These are phyloP conservation scores for Drepana falcataria DNA, from an alignment of 2,888 invertebrate genomes.

Conservation along the genomic window DNA sequence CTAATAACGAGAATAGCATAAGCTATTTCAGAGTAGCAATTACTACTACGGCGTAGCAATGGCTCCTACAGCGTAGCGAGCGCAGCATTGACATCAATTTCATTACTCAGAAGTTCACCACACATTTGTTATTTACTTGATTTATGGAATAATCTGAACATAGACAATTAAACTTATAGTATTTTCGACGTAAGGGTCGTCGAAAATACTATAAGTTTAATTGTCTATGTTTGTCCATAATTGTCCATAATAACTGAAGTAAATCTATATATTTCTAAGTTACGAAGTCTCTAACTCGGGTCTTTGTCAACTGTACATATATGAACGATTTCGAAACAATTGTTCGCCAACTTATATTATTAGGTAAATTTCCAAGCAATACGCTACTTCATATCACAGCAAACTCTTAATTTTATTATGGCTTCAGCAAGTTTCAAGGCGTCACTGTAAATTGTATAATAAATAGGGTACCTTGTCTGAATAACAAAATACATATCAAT, in stretches of 20 bases:
- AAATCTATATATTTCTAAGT: neutral
- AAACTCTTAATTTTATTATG: slow-evolving; percentile 20
- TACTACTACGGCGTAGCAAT: neutral
- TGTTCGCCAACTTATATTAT: slow-evolving; percentile 21
- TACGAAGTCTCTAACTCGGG: neutral
- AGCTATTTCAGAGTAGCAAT: neutral
- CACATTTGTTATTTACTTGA: too few relatives aligned
- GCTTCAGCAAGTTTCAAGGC: slow-evolving; percentile 10
- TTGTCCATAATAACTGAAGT: neutral
- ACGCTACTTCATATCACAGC: slow-evolving; percentile 12
- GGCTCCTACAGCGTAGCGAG: neutral
- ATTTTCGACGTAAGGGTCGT: too few relatives aligned
- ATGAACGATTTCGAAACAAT: slow-evolving; percentile 16
- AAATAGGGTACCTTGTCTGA: too few relatives aligned
- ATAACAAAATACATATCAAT: too few relatives aligned
- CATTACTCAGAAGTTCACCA: neutral
- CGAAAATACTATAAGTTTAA: too few relatives aligned
- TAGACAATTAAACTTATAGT: too few relatives aligned
- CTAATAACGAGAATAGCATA: neutral
- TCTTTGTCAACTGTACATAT: neutral
- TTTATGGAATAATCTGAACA: too few relatives aligned
- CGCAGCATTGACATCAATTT: neutral
- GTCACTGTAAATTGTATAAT: slow-evolving; percentile 4
- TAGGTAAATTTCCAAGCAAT: slow-evolving; percentile 26
- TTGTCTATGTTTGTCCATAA: too few relatives aligned